Evolutionary conservation across 2,797 vertebrate species (phyloP).

Genomic region (Psittacula derbiana): DNA sequence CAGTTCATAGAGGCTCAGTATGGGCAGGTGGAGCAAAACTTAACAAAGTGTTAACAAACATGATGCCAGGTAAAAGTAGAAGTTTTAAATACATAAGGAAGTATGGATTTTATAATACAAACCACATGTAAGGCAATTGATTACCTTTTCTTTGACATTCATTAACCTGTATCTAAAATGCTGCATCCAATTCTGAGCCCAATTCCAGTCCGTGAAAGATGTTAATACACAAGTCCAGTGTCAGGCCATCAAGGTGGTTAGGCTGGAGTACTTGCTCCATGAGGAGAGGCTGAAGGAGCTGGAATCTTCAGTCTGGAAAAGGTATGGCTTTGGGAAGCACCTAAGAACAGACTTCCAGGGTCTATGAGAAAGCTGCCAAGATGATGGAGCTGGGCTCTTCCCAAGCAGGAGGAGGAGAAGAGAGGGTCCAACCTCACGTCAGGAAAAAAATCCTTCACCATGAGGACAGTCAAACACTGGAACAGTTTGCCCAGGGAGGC

Average conservation of each 20-base stretch:
- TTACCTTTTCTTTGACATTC: not conserved
- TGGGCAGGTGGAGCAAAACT: not conserved
- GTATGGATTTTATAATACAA: accelerated
- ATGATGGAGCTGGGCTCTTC: not conserved
- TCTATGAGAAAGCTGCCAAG: not conserved
- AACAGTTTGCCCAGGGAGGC: not conserved
- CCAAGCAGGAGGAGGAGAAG: not conserved
- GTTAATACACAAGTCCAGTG: accelerated
- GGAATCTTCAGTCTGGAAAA: not conserved
- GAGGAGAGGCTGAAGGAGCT: not conserved
- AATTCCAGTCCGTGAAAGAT: not conserved
- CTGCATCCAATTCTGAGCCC: not conserved
- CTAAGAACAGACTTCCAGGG: not conserved
- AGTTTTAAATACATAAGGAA: not conserved
- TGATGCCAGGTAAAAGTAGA: not conserved
- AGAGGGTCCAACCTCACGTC: accelerated
- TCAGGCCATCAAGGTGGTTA: not conserved
- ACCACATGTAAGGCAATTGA: not conserved
- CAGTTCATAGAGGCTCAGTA: not conserved
- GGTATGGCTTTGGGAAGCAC: not conserved
- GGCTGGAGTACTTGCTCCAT: not conserved
- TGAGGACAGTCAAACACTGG: not conserved
- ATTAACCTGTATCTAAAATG: not conserved
- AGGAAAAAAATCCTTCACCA: not conserved
- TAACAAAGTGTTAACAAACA: not conserved